These are phyloP conservation scores for Phalera bucephala DNA, from an alignment of 2,888 invertebrate species.

Conservation along the genomic window DNA sequence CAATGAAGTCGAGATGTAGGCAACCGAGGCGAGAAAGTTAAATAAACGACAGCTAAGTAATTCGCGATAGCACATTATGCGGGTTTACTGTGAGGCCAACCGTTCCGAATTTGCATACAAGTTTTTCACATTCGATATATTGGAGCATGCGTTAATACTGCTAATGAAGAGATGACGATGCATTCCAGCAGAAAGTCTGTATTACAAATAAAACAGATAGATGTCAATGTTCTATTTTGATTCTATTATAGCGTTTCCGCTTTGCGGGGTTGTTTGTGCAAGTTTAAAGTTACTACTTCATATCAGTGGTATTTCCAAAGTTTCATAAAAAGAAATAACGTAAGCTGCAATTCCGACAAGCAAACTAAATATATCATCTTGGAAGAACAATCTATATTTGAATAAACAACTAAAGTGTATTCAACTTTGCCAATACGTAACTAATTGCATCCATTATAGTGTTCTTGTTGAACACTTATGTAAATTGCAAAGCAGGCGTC, in stretches of 20 bases:
- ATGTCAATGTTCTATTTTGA: slow-evolving; percentile 14
- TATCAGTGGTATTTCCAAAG: too few species aligned
- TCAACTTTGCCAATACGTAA: slow-evolving; percentile 1
- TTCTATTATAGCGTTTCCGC: too few species aligned
- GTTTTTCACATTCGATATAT: slow-evolving; percentile 23
- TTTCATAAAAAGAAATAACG: too few species aligned
- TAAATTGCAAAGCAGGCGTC: slow-evolving; percentile 18
- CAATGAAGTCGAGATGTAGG: slow-evolving; percentile 32
- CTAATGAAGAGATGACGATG: slow-evolving; percentile 18
- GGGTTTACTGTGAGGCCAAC: slow-evolving; percentile 21
- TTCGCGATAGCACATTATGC: slow-evolving; percentile 31
- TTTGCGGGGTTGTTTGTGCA: too few species aligned
- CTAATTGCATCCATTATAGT: slow-evolving; percentile 4
- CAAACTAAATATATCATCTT: too few species aligned
- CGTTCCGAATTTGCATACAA: slow-evolving; percentile 25
- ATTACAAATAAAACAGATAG: slow-evolving; percentile 13
- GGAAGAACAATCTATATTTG: too few species aligned
- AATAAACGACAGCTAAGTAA: slow-evolving; percentile 26
- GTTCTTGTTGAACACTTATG: slow-evolving; percentile 15
- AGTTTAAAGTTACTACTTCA: too few species aligned
- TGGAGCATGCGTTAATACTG: slow-evolving; percentile 16
- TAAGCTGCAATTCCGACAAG: too few species aligned
- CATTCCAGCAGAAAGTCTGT: slow-evolving; percentile 17
- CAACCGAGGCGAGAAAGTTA: slow-evolving; percentile 41
- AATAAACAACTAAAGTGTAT: background rate